A percentile compares a stretch with the other conserved stretches of the same genome.
Evolutionary conservation across 2,888 invertebrate species (phyloP).

Genomic region (Eledona agricola): DNA sequence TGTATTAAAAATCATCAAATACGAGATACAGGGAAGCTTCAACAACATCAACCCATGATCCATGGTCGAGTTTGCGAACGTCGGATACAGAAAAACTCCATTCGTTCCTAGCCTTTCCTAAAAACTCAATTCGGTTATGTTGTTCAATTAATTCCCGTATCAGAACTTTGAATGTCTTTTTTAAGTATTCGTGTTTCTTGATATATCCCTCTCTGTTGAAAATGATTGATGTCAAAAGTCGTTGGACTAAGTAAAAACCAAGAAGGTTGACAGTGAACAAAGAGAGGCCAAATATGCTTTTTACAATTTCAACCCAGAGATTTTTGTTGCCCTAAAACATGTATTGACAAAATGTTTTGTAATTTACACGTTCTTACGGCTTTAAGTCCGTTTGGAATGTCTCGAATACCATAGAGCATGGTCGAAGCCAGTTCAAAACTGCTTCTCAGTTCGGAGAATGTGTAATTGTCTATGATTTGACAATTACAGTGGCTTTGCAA

Average conservation of each 20-base stretch:
- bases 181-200: conserved; percentile 55
- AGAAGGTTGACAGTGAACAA: conserved; percentile 57
- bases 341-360: background rate
- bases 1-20: conserved; percentile 75
- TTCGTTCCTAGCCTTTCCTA: conserved; percentile 71
- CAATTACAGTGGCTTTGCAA: conserved; percentile 64
- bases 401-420: conserved; percentile 64
- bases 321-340: conserved; percentile 52
- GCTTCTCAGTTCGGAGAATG: conserved; percentile 64
- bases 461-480: conserved; percentile 57
- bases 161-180: conserved; percentile 54
- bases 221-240: conserved; percentile 31
- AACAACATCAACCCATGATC: conserved; percentile 71
- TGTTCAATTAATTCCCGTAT: conserved; percentile 4
- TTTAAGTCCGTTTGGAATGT: conserved; percentile 65
- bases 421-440: conserved; percentile 44
- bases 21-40: conserved; percentile 69
- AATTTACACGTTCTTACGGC: conserved; percentile 27
- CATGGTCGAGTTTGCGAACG: conserved; percentile 71
- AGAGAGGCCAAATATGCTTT: conserved; percentile 57
- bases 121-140: conserved; percentile 33
- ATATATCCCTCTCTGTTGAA: conserved; percentile 50
- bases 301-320: conserved; percentile 53
- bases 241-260: conserved; percentile 35
- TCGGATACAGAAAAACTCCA: conserved; percentile 80